Percentiles rank a stretch among this genome's conserved stretches.
These are phyloP conservation scores for Mormyrus proboscirostris DNA, from an alignment of 2,797 vertebrate genomes.

Conservation along the genomic window DNA sequence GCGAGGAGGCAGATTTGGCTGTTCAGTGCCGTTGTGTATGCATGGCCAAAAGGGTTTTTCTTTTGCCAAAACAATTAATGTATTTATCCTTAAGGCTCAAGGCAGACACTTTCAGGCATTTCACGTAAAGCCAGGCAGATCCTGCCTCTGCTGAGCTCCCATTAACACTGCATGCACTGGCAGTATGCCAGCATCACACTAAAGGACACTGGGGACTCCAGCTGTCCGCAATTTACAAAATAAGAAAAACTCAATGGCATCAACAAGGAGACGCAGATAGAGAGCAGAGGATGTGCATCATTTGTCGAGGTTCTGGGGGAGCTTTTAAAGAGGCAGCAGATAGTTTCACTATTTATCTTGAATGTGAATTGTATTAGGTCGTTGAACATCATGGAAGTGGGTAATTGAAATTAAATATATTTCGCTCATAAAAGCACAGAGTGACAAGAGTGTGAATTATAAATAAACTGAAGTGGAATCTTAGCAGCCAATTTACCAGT, in stretches of 20 bases:
- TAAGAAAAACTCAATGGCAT: neutral
- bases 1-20: neutral
- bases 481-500: neutral
- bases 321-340: neutral
- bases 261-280: neutral
- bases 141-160: neutral
- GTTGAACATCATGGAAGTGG: neutral
- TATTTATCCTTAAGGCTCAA: neutral
- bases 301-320: neutral
- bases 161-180: neutral
- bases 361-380: neutral
- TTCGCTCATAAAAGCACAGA: neutral
- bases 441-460: neutral
- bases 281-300: neutral
- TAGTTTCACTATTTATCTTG: neutral
- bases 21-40: neutral
- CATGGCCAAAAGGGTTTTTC: neutral
- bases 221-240: neutral
- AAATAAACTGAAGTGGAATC: neutral
- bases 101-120: neutral
- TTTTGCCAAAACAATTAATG: slow-evolving; percentile 3
- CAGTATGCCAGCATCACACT: neutral
- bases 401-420: neutral
- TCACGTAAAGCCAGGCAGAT: neutral
- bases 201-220: neutral